Evolutionary conservation across 2,113 vertebrate genomes (phyloP).

Genomic region (Elephas maximus): DNA sequence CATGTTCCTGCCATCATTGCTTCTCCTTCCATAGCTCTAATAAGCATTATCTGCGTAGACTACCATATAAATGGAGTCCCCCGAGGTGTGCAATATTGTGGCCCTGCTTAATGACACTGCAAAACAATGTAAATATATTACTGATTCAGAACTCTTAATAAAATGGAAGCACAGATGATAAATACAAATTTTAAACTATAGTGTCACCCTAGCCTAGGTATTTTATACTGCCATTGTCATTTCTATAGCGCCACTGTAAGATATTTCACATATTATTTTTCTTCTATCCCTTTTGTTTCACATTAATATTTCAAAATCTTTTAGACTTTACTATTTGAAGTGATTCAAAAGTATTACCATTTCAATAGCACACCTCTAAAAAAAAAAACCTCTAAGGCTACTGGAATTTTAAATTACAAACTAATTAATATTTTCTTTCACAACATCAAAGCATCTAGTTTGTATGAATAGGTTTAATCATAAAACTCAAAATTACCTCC

Average conservation of each 20-base stretch:
- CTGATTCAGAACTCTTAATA: conserved; percentile 5
- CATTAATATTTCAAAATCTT: conserved; percentile 81
- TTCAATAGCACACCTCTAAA: conserved; percentile 71
- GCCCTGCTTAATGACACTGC: not conserved
- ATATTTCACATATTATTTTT: conserved; percentile 1
- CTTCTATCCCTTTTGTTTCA: conserved; percentile 78
- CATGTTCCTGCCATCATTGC: not conserved
- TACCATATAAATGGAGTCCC: not conserved
- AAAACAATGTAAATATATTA: not conserved
- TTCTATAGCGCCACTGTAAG: conserved; percentile 51
- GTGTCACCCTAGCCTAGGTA: not conserved
- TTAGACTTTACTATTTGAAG: conserved; percentile 49
- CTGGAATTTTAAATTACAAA: conserved; percentile 64
- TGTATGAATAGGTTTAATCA: conserved; percentile 74
- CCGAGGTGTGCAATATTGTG: not conserved
- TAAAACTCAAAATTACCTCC: conserved; percentile 59
- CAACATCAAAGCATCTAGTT: conserved; percentile 68
- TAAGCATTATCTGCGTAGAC: not conserved
- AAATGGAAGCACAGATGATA: not conserved
- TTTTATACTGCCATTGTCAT: not conserved
- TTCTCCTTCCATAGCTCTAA: not conserved
- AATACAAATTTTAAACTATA: not conserved
- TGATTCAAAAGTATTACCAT: conserved; percentile 75
- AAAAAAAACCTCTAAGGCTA: conserved; percentile 53
- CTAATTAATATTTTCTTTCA: conserved; percentile 79